Evolutionary conservation across 2,797 vertebrate genomes (phyloP).

Genomic region (Graptemys geographica): DNA sequence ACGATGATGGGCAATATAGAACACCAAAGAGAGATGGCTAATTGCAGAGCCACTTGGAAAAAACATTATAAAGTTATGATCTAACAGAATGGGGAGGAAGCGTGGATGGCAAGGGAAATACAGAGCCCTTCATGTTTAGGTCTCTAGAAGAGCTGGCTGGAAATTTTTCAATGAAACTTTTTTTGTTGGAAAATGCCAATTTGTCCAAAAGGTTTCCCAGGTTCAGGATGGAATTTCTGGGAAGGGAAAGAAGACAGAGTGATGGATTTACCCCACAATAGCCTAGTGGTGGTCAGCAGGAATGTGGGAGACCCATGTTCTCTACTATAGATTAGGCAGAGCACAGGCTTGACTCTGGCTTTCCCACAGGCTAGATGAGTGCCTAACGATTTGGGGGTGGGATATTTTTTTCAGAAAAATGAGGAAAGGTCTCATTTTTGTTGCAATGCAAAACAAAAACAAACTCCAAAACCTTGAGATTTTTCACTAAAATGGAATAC

Average conservation of each 20-base stretch:
- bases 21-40: not conserved
- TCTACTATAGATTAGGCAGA: not conserved
- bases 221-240: not conserved
- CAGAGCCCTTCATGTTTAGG: not conserved
- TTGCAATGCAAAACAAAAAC: not conserved
- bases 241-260: not conserved
- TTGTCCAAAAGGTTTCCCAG: not conserved
- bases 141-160: not conserved
- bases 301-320: not conserved
- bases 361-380: not conserved
- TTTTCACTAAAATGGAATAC: not conserved
- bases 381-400: not conserved
- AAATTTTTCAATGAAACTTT: not conserved
- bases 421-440: not conserved
- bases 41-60: not conserved
- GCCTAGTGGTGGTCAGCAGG: not conserved
- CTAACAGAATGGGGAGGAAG: not conserved
- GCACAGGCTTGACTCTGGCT: not conserved
- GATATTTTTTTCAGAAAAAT: accelerated
- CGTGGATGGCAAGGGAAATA: not conserved
- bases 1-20: not conserved
- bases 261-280: not conserved
- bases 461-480: not conserved
- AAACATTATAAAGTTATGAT: not conserved
- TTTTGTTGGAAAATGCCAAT: not conserved